Base-by-base conservation (phyloP, 2,113 vertebrate genomes). In the Amphiprion percula region DNA sequence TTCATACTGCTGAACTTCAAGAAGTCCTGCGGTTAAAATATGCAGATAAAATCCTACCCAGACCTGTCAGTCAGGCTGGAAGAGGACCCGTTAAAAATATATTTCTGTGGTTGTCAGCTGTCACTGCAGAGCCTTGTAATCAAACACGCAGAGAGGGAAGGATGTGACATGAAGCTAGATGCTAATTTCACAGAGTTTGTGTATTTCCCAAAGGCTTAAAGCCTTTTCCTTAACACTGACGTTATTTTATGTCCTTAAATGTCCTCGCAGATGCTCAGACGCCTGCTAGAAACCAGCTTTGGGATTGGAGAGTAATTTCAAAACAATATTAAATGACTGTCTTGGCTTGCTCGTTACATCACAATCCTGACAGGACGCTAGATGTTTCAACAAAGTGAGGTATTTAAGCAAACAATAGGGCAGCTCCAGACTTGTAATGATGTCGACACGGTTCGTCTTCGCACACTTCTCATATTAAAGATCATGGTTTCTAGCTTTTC, bases 361-460 rank as follows among this genome's bases (percentile, higher is more conserved):
- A 68, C 46, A 28, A 70, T 24, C 56, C 41, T 67, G 75, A 80
- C 26, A 30, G 47, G 77, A 24, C 52, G 37, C 28, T 39, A 55
- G 72, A 73, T 41, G 65, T 59, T 30, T 47, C 58, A 53, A 9
- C 50, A 49, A 39, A 74, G 46, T 24, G 46, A 64, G 33, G 17
- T 33, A 41, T 68, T 74, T 11, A 61, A 71, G 44, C 26, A 64
- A 72, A 85, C 62, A 79, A n/a, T 3, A 21, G 24, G 55, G 60
- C 60, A 44, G 68, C 23, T 66, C 69, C 21, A 65, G n/a, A 70
- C 71, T 54, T 68, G 79, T 41, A 61, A 24, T 63, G 74, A 63
- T 64, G 75, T 83, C n/a, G 50, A 23, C 23, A 55, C 28, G 50
- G 28, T n/a, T 59, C 55, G 5, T 62, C 17, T 39, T 26, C 17